Evolutionary conservation across 2,797 vertebrate species (phyloP).

Genomic region (Cuniculus paca): DNA sequence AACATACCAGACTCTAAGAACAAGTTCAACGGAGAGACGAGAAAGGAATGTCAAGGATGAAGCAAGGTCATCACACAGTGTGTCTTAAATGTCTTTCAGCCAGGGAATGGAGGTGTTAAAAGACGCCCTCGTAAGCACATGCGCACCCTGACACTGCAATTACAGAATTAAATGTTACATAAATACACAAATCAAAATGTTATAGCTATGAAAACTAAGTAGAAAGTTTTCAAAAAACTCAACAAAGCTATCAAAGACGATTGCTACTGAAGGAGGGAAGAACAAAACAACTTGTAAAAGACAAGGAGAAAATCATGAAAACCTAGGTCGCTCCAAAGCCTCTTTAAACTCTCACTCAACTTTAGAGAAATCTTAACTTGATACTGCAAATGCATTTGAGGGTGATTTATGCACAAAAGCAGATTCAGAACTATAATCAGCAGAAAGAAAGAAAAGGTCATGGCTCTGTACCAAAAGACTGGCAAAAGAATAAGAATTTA

Average conservation of each 20-base stretch:
- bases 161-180: conserved; percentile 30
- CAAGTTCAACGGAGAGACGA: neutral
- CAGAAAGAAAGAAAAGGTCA: conserved; percentile 16
- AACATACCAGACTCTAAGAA: neutral
- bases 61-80: neutral
- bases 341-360: neutral
- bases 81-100: neutral
- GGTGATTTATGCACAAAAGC: neutral
- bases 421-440: neutral
- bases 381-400: neutral
- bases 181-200: neutral
- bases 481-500: neutral
- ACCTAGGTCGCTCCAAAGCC: neutral
- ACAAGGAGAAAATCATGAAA: neutral
- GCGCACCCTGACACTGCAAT: neutral
- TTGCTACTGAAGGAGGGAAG: neutral
- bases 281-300: conserved; percentile 10
- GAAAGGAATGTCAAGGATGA: neutral
- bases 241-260: conserved; percentile 25
- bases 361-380: conserved; percentile 26
- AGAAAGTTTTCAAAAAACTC: conserved; percentile 16
- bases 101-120: neutral
- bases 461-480: neutral
- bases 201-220: conserved; percentile 29
- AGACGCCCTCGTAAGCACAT: neutral